These are phyloP conservation scores for Phrixothrix hirtus DNA, from an alignment of 2,888 invertebrate species.

Conservation along the genomic window DNA sequence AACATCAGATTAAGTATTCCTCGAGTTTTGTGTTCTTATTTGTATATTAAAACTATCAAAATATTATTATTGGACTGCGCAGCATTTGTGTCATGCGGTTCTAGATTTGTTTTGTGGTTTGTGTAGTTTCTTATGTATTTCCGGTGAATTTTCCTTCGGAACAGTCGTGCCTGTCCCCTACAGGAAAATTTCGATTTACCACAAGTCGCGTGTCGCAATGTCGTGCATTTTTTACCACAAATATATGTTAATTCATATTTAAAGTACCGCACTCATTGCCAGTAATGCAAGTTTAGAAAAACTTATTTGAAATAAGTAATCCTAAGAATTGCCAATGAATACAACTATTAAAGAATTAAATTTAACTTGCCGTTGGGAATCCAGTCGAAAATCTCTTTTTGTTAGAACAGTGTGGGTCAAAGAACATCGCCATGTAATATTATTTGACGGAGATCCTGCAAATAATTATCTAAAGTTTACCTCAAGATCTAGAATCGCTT, in stretches of 20 bases:
- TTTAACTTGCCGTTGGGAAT: conserved; percentile 58
- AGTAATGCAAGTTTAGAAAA: too few relatives aligned
- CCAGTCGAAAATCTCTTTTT: conserved; percentile 61
- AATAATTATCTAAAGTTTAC: conserved; percentile 32
- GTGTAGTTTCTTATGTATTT: conserved; percentile 40
- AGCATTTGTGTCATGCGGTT: conserved; percentile 25
- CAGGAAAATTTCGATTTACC: conserved; percentile 24
- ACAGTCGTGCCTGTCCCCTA: conserved; percentile 47
- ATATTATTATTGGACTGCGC: conserved; percentile 10
- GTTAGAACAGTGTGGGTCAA: conserved; percentile 70
- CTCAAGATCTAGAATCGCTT: conserved; percentile 11
- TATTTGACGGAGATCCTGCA: conserved; percentile 66
- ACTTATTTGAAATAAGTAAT: too few relatives aligned
- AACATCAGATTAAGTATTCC: too few relatives aligned
- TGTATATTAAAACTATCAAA: neutral
- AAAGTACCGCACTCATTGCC: too few relatives aligned
- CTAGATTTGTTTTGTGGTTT: conserved; percentile 37
- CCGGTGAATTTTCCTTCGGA: conserved; percentile 46
- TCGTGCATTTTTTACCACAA: conserved; percentile 16
- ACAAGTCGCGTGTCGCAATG: conserved; percentile 31
- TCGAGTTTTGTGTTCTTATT: neutral
- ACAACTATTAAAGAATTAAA: neutral
- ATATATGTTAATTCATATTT: conserved; percentile 22
- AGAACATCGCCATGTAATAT: conserved; percentile 69
- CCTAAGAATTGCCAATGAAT: too few relatives aligned